These are phyloP conservation scores for Drosophila flavopinicola DNA, from an alignment of 2,888 invertebrate species.

Conservation along the genomic window DNA sequence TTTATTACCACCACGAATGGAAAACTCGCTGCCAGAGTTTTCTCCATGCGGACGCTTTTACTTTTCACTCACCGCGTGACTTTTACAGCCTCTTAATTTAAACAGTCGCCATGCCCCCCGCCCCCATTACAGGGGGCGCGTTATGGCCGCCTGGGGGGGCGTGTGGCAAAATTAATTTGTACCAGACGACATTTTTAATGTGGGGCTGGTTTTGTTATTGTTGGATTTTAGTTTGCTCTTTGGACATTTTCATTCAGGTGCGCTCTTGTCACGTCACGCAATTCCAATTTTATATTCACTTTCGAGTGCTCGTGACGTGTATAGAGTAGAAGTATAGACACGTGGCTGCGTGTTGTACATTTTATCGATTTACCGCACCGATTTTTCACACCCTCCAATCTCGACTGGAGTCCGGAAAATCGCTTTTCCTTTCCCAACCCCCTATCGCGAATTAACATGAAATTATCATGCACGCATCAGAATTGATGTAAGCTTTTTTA, in stretches of 20 bases:
- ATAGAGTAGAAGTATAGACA: too few species aligned
- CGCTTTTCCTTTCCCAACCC: not conserved
- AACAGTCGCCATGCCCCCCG: conserved; percentile 59
- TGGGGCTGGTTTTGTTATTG: conserved; percentile 36
- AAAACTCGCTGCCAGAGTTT: conserved; percentile 35
- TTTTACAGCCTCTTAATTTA: conserved; percentile 80
- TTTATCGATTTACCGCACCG: conserved; percentile 69
- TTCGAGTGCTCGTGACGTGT: too few species aligned
- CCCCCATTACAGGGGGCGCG: too few species aligned
- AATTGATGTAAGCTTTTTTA: conserved; percentile 48
- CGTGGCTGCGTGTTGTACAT: conserved; percentile 38
- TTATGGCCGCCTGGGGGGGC: conserved; percentile 50
- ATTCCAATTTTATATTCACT: conserved; percentile 77
- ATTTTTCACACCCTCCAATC: conserved; percentile 35
- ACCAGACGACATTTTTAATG: conserved; percentile 78
- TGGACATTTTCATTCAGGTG: conserved; percentile 29
- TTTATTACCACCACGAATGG: conserved; percentile 64
- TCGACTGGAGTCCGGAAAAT: conserved; percentile 11
- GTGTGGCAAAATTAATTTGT: conserved; percentile 78
- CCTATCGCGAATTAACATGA: conserved; percentile 59
- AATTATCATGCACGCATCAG: conserved; percentile 67
- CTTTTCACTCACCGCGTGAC: conserved; percentile 78
- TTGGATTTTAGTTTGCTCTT: conserved; percentile 53
- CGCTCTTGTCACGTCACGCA: conserved; percentile 81
- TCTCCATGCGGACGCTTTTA: conserved; percentile 52